phyloP scores from a whole-genome alignment of 2,888 invertebrate genomes.

The Tuta absoluta region DNA sequence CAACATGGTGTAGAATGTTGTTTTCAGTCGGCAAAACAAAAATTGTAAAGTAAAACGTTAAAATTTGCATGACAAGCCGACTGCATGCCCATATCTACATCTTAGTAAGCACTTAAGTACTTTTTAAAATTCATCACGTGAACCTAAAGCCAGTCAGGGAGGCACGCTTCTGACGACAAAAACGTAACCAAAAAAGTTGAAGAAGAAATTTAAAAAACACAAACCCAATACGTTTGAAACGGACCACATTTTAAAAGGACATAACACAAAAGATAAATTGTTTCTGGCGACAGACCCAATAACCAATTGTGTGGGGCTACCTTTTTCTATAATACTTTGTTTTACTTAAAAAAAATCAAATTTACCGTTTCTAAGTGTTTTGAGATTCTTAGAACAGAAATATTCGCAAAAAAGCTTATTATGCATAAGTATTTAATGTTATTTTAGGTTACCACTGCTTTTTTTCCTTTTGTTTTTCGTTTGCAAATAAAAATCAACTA shows the following conservation, averaged over 20 bases:
- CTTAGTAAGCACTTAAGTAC: slow-evolving; percentile 48
- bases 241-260: slow-evolving; percentile 61
- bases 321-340: slow-evolving; percentile 20
- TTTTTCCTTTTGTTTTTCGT: background rate
- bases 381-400: slow-evolving; percentile 7
- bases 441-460: background rate
- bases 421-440: background rate
- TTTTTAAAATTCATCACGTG: slow-evolving; percentile 77
- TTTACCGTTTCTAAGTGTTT: slow-evolving; percentile 10
- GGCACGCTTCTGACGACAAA: slow-evolving; percentile 62
- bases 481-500: too few relatives aligned
- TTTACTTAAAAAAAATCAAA: slow-evolving; percentile 21
- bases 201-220: slow-evolving; percentile 52
- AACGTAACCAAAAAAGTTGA: slow-evolving; percentile 50
- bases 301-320: slow-evolving; percentile 34
- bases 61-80: slow-evolving; percentile 68
- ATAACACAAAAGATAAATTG: slow-evolving; percentile 66
- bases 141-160: slow-evolving; percentile 58
- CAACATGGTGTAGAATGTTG: slow-evolving; percentile 8
- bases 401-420: slow-evolving; percentile 11
- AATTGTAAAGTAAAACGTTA: slow-evolving; percentile 49
- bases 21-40: slow-evolving; percentile 47
- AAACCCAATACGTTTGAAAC: slow-evolving; percentile 67
- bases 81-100: slow-evolving; percentile 60
- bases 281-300: slow-evolving; percentile 62